Evolutionary conservation across 1,140 invertebrate genomes (phyloP).

Genomic region (Pissodes strobi): DNA sequence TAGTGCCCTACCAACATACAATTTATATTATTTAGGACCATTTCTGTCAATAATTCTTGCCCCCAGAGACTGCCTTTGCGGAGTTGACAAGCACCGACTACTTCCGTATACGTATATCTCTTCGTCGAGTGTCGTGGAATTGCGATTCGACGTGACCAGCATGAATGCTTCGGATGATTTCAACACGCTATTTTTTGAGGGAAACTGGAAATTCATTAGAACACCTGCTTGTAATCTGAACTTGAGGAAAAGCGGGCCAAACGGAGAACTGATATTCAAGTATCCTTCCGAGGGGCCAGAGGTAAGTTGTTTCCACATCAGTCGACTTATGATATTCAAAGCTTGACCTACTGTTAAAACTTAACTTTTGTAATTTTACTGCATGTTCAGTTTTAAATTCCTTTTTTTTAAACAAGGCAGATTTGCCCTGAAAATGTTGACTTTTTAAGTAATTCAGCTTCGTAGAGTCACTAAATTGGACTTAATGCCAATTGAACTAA

Average conservation of each 20-base stretch:
- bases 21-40: too few relatives aligned
- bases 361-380: too few relatives aligned
- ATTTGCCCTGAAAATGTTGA: too few relatives aligned
- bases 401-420: too few relatives aligned
- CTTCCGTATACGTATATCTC: constrained; percentile 78
- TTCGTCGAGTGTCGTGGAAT: constrained; percentile 73
- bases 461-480: too few relatives aligned
- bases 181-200: constrained; percentile 81
- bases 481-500: too few relatives aligned
- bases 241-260: constrained; percentile 71
- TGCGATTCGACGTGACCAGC: constrained; percentile 78
- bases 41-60: constrained; percentile 50
- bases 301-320: constrained; percentile 58
- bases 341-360: too few relatives aligned
- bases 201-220: constrained; percentile 79
- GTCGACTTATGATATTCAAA: too few relatives aligned
- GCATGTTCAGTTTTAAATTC: too few relatives aligned
- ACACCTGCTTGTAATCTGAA: constrained; percentile 67
- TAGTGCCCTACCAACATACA: too few relatives aligned
- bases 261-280: constrained; percentile 72
- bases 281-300: constrained; percentile 64
- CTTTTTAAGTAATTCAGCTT: too few relatives aligned
- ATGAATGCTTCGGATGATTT: constrained; percentile 87
- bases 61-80: constrained; percentile 74
- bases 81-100: constrained; percentile 58